A percentile compares a stretch with the other conserved stretches of the same genome.
These are phyloP conservation scores for Nothura maculosa DNA, from an alignment of 2,797 vertebrate genomes.

Conservation along the genomic window DNA sequence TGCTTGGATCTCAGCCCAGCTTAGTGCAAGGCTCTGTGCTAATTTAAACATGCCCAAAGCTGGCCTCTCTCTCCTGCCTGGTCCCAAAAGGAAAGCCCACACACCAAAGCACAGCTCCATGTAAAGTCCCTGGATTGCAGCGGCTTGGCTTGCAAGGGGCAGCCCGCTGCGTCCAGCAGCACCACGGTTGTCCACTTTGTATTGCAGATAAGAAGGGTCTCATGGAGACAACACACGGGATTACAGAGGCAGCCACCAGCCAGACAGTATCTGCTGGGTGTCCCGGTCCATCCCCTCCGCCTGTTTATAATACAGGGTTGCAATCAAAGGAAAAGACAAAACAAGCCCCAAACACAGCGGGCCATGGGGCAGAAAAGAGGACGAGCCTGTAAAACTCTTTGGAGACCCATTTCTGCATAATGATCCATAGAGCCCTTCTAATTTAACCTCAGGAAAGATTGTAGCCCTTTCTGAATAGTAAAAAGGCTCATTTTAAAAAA, in stretches of 20 bases:
- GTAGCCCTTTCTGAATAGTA: not conserved
- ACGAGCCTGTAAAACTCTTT: not conserved
- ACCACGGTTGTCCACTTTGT: accelerated
- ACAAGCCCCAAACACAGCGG: not conserved
- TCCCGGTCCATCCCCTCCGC: not conserved
- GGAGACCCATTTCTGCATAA: not conserved
- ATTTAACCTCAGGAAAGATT: not conserved
- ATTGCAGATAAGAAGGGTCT: not conserved
- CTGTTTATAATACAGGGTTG: not conserved
- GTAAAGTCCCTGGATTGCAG: not conserved
- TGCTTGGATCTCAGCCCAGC: not conserved
- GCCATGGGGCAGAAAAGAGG: not conserved
- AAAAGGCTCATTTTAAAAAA: not conserved
- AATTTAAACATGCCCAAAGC: not conserved
- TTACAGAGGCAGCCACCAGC: not conserved
- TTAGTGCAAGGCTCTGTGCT: not conserved
- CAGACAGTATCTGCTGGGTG: not conserved
- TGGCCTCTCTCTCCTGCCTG: not conserved
- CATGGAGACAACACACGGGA: not conserved
- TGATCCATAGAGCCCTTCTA: not conserved
- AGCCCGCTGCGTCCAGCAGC: not conserved
- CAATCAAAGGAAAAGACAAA: not conserved
- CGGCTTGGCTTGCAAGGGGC: not conserved
- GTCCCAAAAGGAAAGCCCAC: not conserved
- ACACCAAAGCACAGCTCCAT: not conserved